Evolutionary conservation across 2,113 vertebrate genomes (phyloP), one percentile per base, ranked within the genome.

Genomic region (Pterocles orientalis): DNA sequence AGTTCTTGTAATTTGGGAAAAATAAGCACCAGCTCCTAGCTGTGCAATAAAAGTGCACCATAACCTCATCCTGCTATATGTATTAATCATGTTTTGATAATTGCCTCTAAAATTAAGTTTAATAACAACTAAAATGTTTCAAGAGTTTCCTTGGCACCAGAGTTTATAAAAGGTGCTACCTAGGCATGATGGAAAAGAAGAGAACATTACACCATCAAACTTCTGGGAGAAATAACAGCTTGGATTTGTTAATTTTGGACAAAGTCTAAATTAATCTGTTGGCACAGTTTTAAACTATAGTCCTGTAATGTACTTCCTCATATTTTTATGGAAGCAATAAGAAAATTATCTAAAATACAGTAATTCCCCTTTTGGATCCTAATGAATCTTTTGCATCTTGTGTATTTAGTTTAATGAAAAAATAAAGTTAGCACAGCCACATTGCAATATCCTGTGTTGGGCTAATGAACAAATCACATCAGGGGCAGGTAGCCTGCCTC

Each of bases 161-260:
- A 29, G 28, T 80, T 96, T 76, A 77, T 82, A 47, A 47, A 86
- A 91, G 68, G 23, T 0, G 3, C 43, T 86, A 90, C 58, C 36
- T 57, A 85, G 66, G 36, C 54, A 79, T n/a, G 68, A 69, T 81
- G 68, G 56, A 71, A 86, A 96, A 76, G 9, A 68, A 71, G 31
- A 60, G 14, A 92, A 82, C 87, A 88, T 72, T 33, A 91, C n/a
- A 39, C 33, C 31, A 50, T 65, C 86, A 60, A 79, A 60, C 80
- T 69, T 92, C 43, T 65, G 88, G 92, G 86, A 96, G 53, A 91
- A 95, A 94, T 90, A 94, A 81, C 45, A 73, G 41, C 69, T 93
- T 92, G 41, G 45, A 51, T 96, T 96, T 95, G 86, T 94, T 93
- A 92, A 91, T 92, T 94, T 80, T 95, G 94, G 86, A 79, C 62